Conservation (phyloP, 2,113 vertebrate species). For the Baryphthengus martii region DNA sequence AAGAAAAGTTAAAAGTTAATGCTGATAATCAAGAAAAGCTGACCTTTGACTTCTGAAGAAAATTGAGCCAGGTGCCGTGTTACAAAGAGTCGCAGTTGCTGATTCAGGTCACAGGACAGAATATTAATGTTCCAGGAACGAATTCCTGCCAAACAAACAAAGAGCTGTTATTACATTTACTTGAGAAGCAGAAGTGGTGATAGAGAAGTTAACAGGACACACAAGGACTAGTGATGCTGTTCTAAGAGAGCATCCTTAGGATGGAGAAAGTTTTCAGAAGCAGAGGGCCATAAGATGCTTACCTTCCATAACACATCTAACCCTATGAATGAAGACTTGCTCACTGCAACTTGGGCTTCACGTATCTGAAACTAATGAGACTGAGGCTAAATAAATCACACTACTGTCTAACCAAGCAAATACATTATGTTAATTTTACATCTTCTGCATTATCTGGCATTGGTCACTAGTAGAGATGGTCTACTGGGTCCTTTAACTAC, state of each 20-base stretch:
- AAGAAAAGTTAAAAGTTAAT: not conserved
- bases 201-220: not conserved
- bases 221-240: not conserved
- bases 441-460: not conserved
- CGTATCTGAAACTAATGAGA: not conserved
- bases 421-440: not conserved
- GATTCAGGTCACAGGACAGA: conserved; percentile 83
- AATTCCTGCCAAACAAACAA: conserved; percentile 73
- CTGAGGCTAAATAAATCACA: not conserved
- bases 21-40: conserved; percentile 47
- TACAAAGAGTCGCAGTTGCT: conserved; percentile 88
- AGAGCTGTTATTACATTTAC: not conserved
- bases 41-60: conserved; percentile 93
- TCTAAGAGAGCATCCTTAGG: not conserved
- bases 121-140: conserved; percentile 86
- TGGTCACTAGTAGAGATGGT: not conserved
- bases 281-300: not conserved
- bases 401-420: not conserved
- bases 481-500: not conserved
- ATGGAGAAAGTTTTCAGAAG: not conserved
- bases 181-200: not conserved
- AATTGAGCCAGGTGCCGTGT: conserved; percentile 91
- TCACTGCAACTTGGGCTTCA: not conserved
- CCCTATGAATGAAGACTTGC: no score
- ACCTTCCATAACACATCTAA: not conserved